Conservation (phyloP, 2,113 vertebrate species). For the Anser brachyrhynchus region DNA sequence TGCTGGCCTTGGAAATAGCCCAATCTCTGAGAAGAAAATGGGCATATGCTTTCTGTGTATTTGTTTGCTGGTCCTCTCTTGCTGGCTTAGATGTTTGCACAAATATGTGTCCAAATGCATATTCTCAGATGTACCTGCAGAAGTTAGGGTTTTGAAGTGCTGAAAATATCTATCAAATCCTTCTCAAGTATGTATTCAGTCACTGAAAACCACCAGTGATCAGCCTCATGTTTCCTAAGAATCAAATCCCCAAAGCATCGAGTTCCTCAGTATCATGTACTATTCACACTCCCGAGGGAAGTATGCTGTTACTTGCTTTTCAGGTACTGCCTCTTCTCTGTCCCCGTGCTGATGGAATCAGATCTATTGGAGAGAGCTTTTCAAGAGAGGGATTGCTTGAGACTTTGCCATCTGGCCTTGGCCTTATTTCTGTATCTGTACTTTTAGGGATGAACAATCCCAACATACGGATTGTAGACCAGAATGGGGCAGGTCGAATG, state of each 20-base stretch:
- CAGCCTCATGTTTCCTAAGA: neutral
- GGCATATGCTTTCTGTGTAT: neutral
- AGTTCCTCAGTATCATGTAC: neutral
- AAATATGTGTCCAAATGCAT: neutral
- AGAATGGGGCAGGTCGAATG: neutral
- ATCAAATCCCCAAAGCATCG: neutral
- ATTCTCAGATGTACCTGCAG: neutral
- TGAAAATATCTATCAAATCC: neutral
- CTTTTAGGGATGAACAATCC: neutral
- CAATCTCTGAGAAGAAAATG: neutral
- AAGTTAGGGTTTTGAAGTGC: neutral
- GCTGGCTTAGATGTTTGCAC: neutral
- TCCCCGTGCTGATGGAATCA: neutral
- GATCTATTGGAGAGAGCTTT: accelerated
- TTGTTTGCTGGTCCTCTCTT: neutral
- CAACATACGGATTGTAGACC: neutral
- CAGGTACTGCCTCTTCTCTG: neutral
- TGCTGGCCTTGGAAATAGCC: neutral
- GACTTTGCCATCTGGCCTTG: neutral
- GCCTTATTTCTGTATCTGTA: neutral
- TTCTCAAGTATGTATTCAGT: neutral
- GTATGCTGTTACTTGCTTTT: neutral
- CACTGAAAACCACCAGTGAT: neutral
- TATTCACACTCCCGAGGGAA: neutral
- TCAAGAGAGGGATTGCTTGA: neutral